Evolutionary conservation across 92 coral and sea anemone genomes (phyloP).

Genomic region (Bergia sp.): DNA sequence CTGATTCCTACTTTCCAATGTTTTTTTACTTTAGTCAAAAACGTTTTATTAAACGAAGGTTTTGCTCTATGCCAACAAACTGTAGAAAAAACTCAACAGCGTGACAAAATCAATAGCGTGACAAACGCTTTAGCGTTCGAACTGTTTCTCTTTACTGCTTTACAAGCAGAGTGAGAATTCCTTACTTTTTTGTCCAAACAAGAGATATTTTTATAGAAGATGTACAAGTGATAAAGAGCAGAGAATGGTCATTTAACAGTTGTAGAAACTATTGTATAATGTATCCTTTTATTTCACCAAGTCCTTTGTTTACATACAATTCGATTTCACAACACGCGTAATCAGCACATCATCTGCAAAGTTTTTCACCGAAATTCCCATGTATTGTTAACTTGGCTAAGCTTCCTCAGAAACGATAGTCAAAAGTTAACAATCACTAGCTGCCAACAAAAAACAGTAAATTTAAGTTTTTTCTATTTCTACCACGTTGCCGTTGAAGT

Average conservation of each 20-base stretch:
- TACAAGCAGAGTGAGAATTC: background rate
- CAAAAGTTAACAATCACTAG: background rate
- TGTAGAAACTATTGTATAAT: background rate
- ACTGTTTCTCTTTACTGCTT: background rate
- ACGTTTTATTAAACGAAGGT: slow-evolving; percentile 16
- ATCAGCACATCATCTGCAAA: background rate
- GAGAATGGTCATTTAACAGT: background rate
- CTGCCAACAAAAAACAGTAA: background rate
- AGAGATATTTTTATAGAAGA: background rate
- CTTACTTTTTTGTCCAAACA: slow-evolving; percentile 6
- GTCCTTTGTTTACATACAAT: background rate
- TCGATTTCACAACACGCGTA: too few species aligned
- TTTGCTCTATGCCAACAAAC: slow-evolving; percentile 44
- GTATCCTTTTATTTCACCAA: background rate
- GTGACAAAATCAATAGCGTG: slow-evolving; percentile 9
- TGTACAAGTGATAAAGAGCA: background rate
- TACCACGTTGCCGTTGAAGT: background rate
- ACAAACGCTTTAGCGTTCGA: background rate
- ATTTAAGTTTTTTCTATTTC: background rate
- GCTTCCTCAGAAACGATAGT: background rate
- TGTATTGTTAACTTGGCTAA: too few species aligned
- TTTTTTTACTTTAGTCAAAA: slow-evolving; percentile 23
- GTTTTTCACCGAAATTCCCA: background rate
- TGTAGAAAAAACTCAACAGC: slow-evolving; percentile 19
- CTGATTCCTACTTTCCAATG: slow-evolving; percentile 28